Evolutionary conservation across 1,140 invertebrate species (phyloP), one percentile per base, ranked within the genome.

Genomic region (Acromyrmex charruanus): DNA sequence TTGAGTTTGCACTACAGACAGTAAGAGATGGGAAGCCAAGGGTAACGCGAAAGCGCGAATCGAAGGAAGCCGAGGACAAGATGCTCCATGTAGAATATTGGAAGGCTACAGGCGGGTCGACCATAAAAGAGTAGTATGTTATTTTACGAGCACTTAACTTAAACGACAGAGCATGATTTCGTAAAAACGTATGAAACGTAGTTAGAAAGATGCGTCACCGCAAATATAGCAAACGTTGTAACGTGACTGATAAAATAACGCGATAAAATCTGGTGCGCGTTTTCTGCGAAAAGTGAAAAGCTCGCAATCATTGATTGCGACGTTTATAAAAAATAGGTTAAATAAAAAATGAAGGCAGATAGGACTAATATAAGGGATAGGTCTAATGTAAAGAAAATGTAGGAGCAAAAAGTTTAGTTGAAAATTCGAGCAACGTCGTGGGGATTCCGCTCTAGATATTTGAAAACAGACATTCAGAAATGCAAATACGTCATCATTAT

Each of bases 61-160:
- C 39, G 25, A 51, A 65, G 39, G 39, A 65, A 65, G 25, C 12
- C 63, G 28, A 55, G 49, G 31, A 49, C 68, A 55, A 55, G 49
- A 49, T 10, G 49, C 44, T 6, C 18, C n/a, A 35, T 28, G 7
- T 49, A 14, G 61, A 39, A 14, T 49, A 72, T 69, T 35, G 53
- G 39, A 74, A 74, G 80, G 39, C 74, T 63, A 75, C 25, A 14
- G 25, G 28, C 51, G 51, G 25, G 3, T n/a, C 80, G 74, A 79
- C 74, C 31, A 49, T 85, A 85, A 85, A 86, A 66, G 53, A 77
- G 61, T 16, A 31, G 3, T 25, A 18, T n/a, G 39, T 25, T 53
- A 71, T 82, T 86, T 86, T 82, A 82, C 55, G 85, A 86, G 77
- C 55, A 82, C 65, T 86, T 80, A 18, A 49, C 31, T 35, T 85